Base-by-base conservation (phyloP, 2,797 vertebrate genomes). In the Characodon lateralis region DNA sequence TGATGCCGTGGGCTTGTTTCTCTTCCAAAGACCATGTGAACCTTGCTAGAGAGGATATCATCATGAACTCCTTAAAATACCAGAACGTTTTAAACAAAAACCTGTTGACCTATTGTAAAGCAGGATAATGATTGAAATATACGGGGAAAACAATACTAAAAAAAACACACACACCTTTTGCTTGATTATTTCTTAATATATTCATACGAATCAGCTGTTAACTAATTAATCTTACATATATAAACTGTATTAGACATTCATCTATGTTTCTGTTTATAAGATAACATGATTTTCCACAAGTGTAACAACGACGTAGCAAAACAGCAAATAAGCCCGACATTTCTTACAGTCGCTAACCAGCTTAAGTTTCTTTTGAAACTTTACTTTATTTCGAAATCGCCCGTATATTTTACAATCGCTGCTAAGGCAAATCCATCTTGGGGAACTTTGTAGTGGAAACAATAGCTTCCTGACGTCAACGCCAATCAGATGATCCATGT, bases 401-500 rank as follows among this genome's bases (percentile, higher is more conserved):
- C 26, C 51, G 20, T 53, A 35, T 35, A 35, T 53, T 31, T 31
- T 7, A 18, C 6, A 1, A 61, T 8, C 6, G 59, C 14, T 2
- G 14, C 28, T 16, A 61, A 31, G 59, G 12, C 28, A 63, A 31
- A 63, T 6, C 59, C 7, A 63, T 7, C 9, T 56, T 56, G 24
- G 12, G 55, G 10, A 26, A 26, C 55, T n/a, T 56, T 56, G 12
- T 56, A 2, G 9, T 18, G 59, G 16, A 14, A 35, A 66, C 71
- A 71, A 26, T 5, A 61, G 24, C 9, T 43, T 2, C 58, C 83
- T 79, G 7, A 26, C 80, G 89, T 50, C 20, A 13, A 3, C 39
- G 75, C 80, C 77, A 76, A 7, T 89, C 81, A 85, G 18, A 24
- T 6, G 56, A 48, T 1, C 16, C 5, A 35, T 2, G 2, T 31